Conservation (phyloP, 92 coral and sea anemone genomes). For the Pocillopora grandis region DNA sequence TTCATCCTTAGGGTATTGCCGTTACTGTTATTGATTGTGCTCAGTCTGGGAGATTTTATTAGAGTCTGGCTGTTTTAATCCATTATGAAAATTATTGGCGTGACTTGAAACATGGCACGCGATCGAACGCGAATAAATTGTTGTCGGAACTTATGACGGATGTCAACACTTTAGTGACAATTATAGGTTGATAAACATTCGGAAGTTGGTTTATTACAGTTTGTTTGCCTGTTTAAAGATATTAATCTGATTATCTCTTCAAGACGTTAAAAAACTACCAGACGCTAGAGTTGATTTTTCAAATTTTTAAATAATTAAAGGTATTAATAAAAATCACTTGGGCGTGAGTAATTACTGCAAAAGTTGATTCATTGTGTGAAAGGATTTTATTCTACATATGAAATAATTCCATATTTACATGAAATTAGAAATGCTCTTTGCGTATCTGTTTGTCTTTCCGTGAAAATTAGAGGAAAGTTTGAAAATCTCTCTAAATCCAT, state of each 20-base stretch:
- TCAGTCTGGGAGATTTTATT: background rate
- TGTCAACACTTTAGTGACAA: background rate
- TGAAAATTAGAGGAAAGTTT: background rate
- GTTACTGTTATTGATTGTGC: background rate
- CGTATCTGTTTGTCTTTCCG: background rate
- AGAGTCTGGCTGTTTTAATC: background rate
- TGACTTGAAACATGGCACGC: slow-evolving; percentile 5
- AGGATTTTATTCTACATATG: background rate
- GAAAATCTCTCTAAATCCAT: background rate
- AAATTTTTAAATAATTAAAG: background rate
- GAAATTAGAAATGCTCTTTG: background rate
- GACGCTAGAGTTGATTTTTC: background rate
- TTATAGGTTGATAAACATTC: background rate
- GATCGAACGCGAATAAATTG: background rate
- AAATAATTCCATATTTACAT: slow-evolving; percentile 33
- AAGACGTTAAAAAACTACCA: background rate
- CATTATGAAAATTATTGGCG: background rate
- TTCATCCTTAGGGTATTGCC: too few species aligned
- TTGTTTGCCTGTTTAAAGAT: background rate
- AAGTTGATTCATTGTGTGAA: background rate
- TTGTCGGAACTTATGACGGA: background rate
- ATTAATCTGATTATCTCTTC: background rate
- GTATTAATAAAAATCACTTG: background rate
- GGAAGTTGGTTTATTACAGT: background rate
- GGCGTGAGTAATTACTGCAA: background rate